Evolutionary conservation across 2,113 vertebrate genomes (phyloP).

Genomic region (Sakesphorus luctuosus): DNA sequence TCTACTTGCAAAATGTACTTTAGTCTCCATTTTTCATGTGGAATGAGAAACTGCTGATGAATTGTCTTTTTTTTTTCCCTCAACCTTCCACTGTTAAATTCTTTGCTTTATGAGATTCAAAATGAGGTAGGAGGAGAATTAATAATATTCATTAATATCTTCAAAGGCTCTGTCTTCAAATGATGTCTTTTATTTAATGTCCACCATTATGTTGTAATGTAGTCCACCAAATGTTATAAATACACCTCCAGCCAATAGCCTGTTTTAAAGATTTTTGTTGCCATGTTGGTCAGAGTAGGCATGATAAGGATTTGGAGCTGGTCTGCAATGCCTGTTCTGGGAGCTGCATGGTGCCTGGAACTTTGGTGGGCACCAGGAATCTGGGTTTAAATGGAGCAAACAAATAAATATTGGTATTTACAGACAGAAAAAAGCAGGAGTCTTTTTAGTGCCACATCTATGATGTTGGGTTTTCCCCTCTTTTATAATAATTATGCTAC

Average conservation of each 20-base stretch:
- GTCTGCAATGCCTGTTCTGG: background rate
- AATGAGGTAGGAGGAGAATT: background rate
- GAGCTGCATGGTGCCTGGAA: background rate
- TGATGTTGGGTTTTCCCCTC: accelerated
- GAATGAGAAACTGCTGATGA: background rate
- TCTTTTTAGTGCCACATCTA: background rate
- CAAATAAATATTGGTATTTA: background rate
- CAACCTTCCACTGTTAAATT: background rate
- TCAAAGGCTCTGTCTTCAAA: background rate
- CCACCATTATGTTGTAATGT: background rate
- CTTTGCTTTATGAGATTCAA: background rate
- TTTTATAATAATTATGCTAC: background rate
- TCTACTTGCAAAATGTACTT: background rate
- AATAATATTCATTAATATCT: background rate
- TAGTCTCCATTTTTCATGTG: background rate
- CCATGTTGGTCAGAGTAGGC: background rate
- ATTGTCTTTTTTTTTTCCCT: accelerated
- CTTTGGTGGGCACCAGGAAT: background rate
- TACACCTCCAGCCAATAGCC: background rate
- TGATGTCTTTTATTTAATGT: background rate
- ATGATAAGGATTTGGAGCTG: background rate
- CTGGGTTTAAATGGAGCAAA: background rate
- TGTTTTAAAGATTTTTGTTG: background rate
- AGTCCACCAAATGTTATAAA: background rate
- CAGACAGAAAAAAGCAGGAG: accelerated